phyloP scores from a whole-genome alignment of 2,113 vertebrate species.

The Lota lota region DNA sequence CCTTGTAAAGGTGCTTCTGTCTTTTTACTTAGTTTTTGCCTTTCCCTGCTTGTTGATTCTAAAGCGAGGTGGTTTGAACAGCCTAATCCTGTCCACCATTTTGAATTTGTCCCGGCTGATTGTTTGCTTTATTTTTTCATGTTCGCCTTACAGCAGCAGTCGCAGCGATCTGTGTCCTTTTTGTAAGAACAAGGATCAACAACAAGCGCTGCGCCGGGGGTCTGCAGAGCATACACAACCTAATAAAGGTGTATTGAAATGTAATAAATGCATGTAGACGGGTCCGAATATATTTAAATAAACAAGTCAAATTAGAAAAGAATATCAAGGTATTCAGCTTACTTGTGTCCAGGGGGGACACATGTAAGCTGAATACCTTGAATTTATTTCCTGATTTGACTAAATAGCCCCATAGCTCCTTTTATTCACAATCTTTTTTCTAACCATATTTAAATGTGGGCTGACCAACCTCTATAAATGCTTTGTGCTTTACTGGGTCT shows the following conservation, averaged over 20 bases:
- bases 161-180: slow-evolving; percentile 13
- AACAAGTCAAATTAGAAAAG: too few species aligned
- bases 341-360: too few species aligned
- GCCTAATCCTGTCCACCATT: slow-evolving; percentile 24
- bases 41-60: neutral
- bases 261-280: too few species aligned
- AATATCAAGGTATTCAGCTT: too few species aligned
- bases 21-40: slow-evolving; percentile 18
- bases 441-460: slow-evolving; percentile 21
- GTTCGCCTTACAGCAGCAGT: neutral
- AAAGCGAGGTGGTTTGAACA: slow-evolving; percentile 28
- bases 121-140: neutral
- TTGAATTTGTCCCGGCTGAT: slow-evolving; percentile 9
- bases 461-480: slow-evolving; percentile 22
- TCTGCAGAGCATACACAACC: slow-evolving; percentile 27
- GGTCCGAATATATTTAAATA: too few species aligned
- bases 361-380: too few species aligned
- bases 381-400: too few species aligned
- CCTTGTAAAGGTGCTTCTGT: neutral
- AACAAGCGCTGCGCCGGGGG: neutral
- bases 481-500: slow-evolving; percentile 28
- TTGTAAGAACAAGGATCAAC: neutral
- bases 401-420: too few species aligned
- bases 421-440: slow-evolving; percentile 12
- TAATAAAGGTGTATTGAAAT: too few species aligned